Evolutionary conservation across 2,113 vertebrate genomes (phyloP), one percentile per base, ranked within the genome.

Genomic region (Lanius ludovicianus): DNA sequence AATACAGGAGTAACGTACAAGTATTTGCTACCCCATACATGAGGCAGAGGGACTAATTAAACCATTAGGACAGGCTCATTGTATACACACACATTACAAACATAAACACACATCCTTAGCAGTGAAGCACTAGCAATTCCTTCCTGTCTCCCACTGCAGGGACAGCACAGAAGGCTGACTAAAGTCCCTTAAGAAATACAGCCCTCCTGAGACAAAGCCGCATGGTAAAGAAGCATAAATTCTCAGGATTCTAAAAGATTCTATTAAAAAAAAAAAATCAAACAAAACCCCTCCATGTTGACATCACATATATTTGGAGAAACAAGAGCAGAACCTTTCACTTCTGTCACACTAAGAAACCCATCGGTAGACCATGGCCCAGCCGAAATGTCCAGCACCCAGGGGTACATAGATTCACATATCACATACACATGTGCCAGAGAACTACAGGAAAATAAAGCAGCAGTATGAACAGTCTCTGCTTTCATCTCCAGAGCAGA

Each of bases 401-500:
- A 37, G 49, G 64, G 21, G 11, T 8, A 22, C 60, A 22, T n/a
- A 59, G 21, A 21, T 0, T 0, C 25, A 30, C 12, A 4, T 5
- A 6, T 3, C 50, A 17, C 33, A 27, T 11, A 25, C 18, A 59
- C 9, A 1, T 0, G 1, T 6, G 21, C 39, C 4, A 2, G 14
- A 62, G 65, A 25, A 53, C 71, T 46, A 8, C 22, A 79, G 53
- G 50, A 71, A 87, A 65, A 42, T 1, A 2, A 80, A 89, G n/a
- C 47, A 14, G 11, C 2, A 20, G 15, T 3, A 16, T 22, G 17
- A 64, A 73, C 17, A 37, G 7, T 8, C 33, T 39, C 46, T 70
- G 52, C 37, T 78, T 81, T 35, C 64, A 35, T 16, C 77, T 49
- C 37, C 76, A 74, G 46, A 1, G 1, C 2, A 12, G 46, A 24